Evolutionary conservation across 2,797 vertebrate genomes (phyloP).

Genomic region (Enteromius radiatus): DNA sequence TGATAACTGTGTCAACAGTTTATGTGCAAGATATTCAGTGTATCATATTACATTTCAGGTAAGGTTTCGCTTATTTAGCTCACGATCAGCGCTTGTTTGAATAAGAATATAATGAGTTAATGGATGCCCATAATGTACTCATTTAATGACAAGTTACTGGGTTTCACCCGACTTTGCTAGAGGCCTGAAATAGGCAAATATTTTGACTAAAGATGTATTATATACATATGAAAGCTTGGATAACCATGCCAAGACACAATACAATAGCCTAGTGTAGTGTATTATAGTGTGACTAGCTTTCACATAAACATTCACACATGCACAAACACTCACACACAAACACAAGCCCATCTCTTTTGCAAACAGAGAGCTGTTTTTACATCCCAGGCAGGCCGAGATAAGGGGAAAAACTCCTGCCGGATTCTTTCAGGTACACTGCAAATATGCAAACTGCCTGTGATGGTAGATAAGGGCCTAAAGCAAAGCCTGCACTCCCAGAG

Average conservation of each 20-base stretch:
- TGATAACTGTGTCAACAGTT: conserved; percentile 32
- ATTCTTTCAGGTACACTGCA: conserved; percentile 65
- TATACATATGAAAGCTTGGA: not conserved
- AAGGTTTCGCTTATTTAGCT: conserved; percentile 11
- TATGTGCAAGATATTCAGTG: conserved; percentile 16
- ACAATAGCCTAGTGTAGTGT: not conserved
- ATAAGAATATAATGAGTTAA: conserved; percentile 9
- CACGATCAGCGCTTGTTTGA: conserved; percentile 26
- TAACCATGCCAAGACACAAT: conserved; percentile 4
- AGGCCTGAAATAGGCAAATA: conserved; percentile 14
- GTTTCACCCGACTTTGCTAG: conserved; percentile 15
- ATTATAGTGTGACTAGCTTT: conserved; percentile 1
- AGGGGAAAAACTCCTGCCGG: conserved; percentile 45
- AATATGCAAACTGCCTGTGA: conserved; percentile 65
- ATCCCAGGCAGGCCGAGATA: conserved; percentile 51
- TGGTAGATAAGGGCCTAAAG: conserved; percentile 55
- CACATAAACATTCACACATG: conserved; percentile 33
- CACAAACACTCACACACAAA: conserved; percentile 41
- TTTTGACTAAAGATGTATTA: not conserved
- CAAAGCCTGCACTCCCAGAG: conserved; percentile 46
- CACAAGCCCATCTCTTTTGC: conserved; percentile 38
- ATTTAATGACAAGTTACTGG: conserved; percentile 20
- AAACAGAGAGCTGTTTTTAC: conserved; percentile 47
- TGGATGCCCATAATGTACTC: conserved; percentile 26
- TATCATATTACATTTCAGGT: conserved; percentile 24